Conservation (phyloP, 23 tunicate species). For the Styela clava region DNA sequence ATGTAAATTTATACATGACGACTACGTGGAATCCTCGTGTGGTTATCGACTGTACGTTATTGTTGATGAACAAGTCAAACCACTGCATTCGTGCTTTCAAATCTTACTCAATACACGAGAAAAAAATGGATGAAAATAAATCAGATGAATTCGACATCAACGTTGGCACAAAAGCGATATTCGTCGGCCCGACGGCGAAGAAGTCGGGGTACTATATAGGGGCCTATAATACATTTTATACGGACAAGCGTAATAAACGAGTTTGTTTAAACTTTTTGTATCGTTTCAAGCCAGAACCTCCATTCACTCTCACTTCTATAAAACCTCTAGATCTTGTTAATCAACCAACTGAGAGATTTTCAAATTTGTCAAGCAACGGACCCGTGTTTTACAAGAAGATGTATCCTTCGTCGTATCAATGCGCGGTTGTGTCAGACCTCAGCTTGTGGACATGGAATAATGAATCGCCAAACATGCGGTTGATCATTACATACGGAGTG, state of each 20-base stretch:
- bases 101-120: neutral
- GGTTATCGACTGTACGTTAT: neutral
- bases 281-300: neutral
- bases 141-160: neutral
- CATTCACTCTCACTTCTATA: neutral
- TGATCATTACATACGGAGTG: neutral
- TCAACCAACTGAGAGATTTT: neutral
- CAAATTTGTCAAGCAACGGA: neutral
- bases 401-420: neutral
- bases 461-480: neutral
- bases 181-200: neutral
- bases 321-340: neutral
- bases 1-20: neutral
- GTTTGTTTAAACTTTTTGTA: neutral
- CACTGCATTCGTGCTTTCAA: neutral
- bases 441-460: neutral
- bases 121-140: neutral
- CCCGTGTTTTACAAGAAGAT: neutral
- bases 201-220: neutral
- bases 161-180: neutral
- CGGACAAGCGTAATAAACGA: neutral
- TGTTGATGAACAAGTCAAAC: neutral
- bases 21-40: neutral
- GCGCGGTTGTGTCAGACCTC: slow-evolving; percentile 8
- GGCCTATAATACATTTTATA: neutral